Evolutionary conservation across 2,888 invertebrate species (phyloP).

Genomic region (Apodemia hepburni): DNA sequence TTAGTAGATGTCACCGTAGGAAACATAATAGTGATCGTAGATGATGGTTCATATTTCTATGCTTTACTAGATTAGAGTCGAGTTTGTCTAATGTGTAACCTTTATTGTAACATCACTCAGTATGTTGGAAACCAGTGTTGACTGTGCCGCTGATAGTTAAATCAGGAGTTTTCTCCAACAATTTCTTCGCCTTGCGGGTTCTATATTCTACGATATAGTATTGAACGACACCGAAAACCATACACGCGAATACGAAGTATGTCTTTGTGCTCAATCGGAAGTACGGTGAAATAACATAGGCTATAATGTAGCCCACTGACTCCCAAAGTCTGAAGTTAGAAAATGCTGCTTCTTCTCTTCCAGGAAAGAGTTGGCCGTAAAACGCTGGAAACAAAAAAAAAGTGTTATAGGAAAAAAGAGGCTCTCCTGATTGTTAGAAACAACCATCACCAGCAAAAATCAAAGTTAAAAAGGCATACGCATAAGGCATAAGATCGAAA

Average conservation of each 20-base stretch:
- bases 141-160: neutral
- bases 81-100: too few relatives aligned
- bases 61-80: too few relatives aligned
- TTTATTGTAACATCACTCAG: neutral
- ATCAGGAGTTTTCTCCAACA: constrained; percentile 27
- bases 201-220: constrained; percentile 69
- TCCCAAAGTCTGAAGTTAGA: constrained; percentile 86
- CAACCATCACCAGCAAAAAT: too few relatives aligned
- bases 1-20: too few relatives aligned
- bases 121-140: neutral
- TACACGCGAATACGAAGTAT: constrained; percentile 67
- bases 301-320: constrained; percentile 82
- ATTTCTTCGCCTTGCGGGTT: constrained; percentile 42
- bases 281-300: constrained; percentile 79
- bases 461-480: too few relatives aligned
- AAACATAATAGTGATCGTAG: too few relatives aligned
- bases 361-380: constrained; percentile 67
- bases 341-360: constrained; percentile 83
- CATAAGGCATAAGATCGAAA: too few relatives aligned
- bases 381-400: neutral
- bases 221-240: constrained; percentile 72
- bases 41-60: too few relatives aligned
- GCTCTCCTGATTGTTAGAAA: too few relatives aligned
- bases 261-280: constrained; percentile 75
- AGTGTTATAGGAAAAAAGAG: too few relatives aligned